Conservation (phyloP, 2,888 invertebrate genomes). For the Drosophila pseudotakahashii region DNA sequence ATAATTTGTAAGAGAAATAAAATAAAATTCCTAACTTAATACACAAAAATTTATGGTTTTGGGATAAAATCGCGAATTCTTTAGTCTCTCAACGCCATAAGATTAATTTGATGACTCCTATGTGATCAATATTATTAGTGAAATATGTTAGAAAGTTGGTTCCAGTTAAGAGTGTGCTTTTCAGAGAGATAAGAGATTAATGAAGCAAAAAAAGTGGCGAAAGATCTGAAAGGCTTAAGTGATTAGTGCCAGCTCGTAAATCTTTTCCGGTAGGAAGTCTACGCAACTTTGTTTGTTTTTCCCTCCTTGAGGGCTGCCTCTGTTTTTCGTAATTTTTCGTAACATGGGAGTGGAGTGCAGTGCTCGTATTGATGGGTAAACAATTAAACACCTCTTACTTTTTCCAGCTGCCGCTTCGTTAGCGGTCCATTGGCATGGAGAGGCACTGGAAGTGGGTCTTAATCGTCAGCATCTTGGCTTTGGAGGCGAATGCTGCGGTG, state of each 20-base stretch:
- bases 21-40: too few species aligned
- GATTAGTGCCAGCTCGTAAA: not conserved
- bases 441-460: constrained; percentile 10
- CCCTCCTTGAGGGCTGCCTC: not conserved
- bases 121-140: not conserved
- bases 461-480: constrained; percentile 5
- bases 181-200: too few species aligned
- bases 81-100: not conserved
- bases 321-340: too few species aligned
- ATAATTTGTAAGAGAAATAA: too few species aligned
- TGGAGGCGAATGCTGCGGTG: constrained; percentile 14
- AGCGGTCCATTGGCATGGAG: constrained; percentile 19
- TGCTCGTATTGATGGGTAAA: constrained; percentile 5
- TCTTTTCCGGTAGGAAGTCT: constrained; percentile 36
- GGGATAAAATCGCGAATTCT: not conserved
- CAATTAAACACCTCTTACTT: constrained; percentile 9
- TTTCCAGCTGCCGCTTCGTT: constrained; percentile 19
- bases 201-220: not conserved
- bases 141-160: not conserved
- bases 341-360: not conserved
- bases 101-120: not conserved
- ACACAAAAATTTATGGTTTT: not conserved
- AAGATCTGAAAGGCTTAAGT: not conserved
- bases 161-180: not conserved
- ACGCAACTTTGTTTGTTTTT: constrained; percentile 9